These are phyloP conservation scores for Actinemys pallida DNA, from an alignment of 2,113 vertebrate genomes.

Conservation along the genomic window DNA sequence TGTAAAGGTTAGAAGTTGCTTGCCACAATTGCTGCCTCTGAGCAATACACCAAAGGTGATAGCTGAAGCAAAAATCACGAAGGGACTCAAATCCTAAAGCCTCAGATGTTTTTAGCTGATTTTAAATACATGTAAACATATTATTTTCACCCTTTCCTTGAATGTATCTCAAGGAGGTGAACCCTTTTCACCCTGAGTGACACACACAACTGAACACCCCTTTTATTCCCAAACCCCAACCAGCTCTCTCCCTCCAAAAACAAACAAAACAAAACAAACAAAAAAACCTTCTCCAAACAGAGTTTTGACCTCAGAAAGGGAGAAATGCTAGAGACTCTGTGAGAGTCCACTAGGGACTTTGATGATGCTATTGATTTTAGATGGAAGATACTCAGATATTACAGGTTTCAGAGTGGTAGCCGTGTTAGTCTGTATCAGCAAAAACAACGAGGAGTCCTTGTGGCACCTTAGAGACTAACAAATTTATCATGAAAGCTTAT, in stretches of 20 bases:
- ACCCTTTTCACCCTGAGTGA: background rate
- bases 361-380: background rate
- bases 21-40: slow-evolving; percentile 29
- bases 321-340: background rate
- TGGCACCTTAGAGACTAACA: too few relatives aligned
- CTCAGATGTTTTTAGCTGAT: background rate
- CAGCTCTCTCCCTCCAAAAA: background rate
- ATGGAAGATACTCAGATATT: background rate
- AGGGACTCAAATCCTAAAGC: background rate
- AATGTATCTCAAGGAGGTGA: background rate
- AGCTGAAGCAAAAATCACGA: background rate
- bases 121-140: background rate
- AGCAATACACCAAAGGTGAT: background rate
- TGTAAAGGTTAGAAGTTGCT: slow-evolving; percentile 12
- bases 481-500: too few relatives aligned
- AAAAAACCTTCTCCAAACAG: background rate
- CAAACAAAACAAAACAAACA: background rate
- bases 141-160: background rate
- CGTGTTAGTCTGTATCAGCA: too few relatives aligned
- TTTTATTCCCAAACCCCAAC: background rate
- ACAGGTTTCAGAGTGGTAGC: too few relatives aligned
- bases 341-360: background rate
- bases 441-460: too few relatives aligned
- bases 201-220: background rate
- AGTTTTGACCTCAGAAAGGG: background rate